phyloP scores from a whole-genome alignment of 64 coral and sea anemone genomes.

The Catalaphyllia jardinei region DNA sequence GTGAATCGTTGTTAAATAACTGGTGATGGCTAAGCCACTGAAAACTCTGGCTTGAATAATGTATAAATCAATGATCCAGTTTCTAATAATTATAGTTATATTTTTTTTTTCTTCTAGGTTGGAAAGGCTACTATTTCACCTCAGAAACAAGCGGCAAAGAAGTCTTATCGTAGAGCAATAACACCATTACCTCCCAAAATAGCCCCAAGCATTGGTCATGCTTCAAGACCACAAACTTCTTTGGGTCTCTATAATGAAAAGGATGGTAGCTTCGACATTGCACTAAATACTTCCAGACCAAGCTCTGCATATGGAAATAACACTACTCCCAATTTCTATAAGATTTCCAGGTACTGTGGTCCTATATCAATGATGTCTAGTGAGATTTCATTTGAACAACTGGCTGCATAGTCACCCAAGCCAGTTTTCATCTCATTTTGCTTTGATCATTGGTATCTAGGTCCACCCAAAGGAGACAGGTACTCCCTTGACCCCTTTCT shows the following conservation, averaged over 20 bases:
- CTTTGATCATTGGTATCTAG: no score
- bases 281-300: not conserved
- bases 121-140: not conserved
- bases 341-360: slow-evolving; percentile 16
- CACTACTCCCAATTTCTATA: not conserved
- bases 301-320: slow-evolving; percentile 29
- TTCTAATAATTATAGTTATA: no score
- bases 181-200: slow-evolving; percentile 21
- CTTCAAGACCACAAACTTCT: slow-evolving; percentile 26
- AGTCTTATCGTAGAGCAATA: slow-evolving; percentile 16
- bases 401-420: no score
- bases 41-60: no score
- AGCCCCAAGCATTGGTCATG: not conserved
- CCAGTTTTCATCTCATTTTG: no score
- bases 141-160: not conserved
- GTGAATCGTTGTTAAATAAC: no score
- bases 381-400: no score
- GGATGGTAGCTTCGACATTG: not conserved
- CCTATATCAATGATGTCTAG: no score
- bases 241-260: slow-evolving; percentile 13
- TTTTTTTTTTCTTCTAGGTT: not conserved
- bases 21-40: no score
- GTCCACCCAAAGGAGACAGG: no score
- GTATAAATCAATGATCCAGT: no score
- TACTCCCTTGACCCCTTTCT: no score